Evolutionary conservation across 2,888 invertebrate species (phyloP).

Genomic region (Myopa testacea): DNA sequence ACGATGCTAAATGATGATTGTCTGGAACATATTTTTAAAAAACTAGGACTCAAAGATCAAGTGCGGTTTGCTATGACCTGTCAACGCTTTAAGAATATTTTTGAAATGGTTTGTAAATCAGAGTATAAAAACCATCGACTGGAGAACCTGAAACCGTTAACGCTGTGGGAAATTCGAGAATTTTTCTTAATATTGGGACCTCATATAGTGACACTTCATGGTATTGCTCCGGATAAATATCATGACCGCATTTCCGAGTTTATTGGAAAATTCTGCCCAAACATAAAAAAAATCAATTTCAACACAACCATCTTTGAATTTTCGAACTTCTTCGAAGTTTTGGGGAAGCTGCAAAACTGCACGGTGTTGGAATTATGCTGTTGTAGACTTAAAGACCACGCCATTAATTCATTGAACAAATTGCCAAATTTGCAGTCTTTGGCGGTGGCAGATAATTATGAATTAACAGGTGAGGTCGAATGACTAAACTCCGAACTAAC

Average conservation of each 20-base stretch:
- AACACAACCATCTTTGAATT: slow-evolving; percentile 27
- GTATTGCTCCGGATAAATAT: slow-evolving; percentile 24
- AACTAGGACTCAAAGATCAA: slow-evolving; percentile 37
- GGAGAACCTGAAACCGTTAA: slow-evolving; percentile 20
- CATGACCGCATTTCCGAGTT: slow-evolving; percentile 40
- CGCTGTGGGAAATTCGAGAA: slow-evolving; percentile 41
- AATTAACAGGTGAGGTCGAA: slow-evolving; percentile 38
- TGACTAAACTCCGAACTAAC: too few species aligned
- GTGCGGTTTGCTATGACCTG: slow-evolving; percentile 41
- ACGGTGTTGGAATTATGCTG: slow-evolving; percentile 31
- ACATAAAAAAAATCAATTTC: slow-evolving; percentile 33
- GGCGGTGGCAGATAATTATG: slow-evolving; percentile 30
- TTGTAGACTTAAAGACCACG: slow-evolving; percentile 34
- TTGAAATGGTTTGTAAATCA: slow-evolving; percentile 38
- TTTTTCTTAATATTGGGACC: slow-evolving; percentile 41
- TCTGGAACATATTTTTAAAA: too few species aligned
- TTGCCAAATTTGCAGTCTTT: slow-evolving; percentile 31
- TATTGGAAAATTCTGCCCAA: slow-evolving; percentile 35
- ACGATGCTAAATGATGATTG: slow-evolving; percentile 43
- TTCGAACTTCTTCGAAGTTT: slow-evolving; percentile 18
- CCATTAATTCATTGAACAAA: slow-evolving; percentile 20
- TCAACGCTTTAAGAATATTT: slow-evolving; percentile 38
- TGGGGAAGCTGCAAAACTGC: slow-evolving; percentile 11
- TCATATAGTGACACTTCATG: slow-evolving; percentile 34
- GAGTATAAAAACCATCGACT: slow-evolving; percentile 34